Conservation (phyloP, 2,113 vertebrate genomes). For the Tringa solitaria region DNA sequence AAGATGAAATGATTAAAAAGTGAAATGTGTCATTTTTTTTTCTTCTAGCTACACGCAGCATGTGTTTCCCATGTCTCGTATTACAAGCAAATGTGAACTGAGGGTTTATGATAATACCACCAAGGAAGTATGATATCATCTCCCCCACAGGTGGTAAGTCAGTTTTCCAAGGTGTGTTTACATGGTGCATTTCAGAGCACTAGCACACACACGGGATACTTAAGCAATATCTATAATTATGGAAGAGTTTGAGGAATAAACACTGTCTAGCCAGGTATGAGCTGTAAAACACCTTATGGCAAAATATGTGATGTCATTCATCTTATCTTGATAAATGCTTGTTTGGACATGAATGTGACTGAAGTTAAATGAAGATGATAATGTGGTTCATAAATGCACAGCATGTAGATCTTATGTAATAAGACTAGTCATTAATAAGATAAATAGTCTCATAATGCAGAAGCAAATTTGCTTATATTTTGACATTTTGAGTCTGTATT, state of each 20-base stretch:
- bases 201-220: background rate
- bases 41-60: constrained; percentile 14
- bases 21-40: constrained; percentile 31
- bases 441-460: background rate
- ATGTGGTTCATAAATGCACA: background rate
- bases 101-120: constrained; percentile 53
- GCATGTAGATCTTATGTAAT: background rate
- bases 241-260: constrained; percentile 47
- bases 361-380: constrained; percentile 46
- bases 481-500: background rate
- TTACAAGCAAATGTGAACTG: constrained; percentile 46
- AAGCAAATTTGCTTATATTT: constrained; percentile 6
- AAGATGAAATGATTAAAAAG: constrained; percentile 38
- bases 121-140: constrained; percentile 62
- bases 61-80: constrained; percentile 41
- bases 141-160: constrained; percentile 47
- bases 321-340: constrained; percentile 49
- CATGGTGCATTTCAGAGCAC: background rate
- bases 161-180: constrained; percentile 47
- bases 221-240: constrained; percentile 41
- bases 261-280: constrained; percentile 64
- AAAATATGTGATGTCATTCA: constrained; percentile 45
- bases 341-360: constrained; percentile 36
- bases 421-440: background rate
- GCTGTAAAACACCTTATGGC: constrained; percentile 49